These are phyloP conservation scores for Cyrtonyx montezumae DNA, from an alignment of 2,113 vertebrate species.

Conservation along the genomic window DNA sequence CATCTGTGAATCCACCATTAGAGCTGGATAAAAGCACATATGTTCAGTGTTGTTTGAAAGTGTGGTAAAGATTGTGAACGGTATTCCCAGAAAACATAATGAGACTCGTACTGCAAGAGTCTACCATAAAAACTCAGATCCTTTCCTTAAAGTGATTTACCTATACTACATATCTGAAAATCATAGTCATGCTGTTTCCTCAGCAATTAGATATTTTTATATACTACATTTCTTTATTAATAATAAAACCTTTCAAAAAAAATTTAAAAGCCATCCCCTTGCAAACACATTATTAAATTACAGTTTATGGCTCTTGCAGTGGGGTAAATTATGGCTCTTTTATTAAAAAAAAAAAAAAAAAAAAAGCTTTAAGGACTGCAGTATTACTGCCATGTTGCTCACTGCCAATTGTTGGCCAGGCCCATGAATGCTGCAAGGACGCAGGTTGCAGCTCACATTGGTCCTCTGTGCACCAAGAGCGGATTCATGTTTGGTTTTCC, in stretches of 20 bases:
- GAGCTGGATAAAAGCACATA: background rate
- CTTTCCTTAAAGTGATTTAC: constrained; percentile 2
- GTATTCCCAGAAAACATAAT: constrained; percentile 22
- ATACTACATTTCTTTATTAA: constrained; percentile 54
- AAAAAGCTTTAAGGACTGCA: constrained; percentile 1
- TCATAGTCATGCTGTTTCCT: constrained; percentile 44
- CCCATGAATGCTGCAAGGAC: background rate
- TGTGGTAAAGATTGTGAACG: background rate
- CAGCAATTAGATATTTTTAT: constrained; percentile 58
- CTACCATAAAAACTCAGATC: background rate
- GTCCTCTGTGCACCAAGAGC: background rate
- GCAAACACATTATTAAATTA: constrained; percentile 63
- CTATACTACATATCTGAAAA: constrained; percentile 32
- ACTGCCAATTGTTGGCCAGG: background rate
- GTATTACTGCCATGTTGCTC: constrained; percentile 14
- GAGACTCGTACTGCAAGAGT: background rate
- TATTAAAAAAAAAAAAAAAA: constrained; percentile 28
- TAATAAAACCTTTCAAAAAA: background rate
- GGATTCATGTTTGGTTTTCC: background rate
- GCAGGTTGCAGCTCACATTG: background rate
- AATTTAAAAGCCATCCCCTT: background rate
- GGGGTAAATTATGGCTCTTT: constrained; percentile 49
- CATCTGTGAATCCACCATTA: background rate
- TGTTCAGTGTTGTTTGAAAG: background rate
- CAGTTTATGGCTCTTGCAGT: constrained; percentile 52